A percentile compares a stretch with the other conserved stretches of the same genome.
Conservation (phyloP, 2,113 vertebrate species). For the Lanius ludovicianus region DNA sequence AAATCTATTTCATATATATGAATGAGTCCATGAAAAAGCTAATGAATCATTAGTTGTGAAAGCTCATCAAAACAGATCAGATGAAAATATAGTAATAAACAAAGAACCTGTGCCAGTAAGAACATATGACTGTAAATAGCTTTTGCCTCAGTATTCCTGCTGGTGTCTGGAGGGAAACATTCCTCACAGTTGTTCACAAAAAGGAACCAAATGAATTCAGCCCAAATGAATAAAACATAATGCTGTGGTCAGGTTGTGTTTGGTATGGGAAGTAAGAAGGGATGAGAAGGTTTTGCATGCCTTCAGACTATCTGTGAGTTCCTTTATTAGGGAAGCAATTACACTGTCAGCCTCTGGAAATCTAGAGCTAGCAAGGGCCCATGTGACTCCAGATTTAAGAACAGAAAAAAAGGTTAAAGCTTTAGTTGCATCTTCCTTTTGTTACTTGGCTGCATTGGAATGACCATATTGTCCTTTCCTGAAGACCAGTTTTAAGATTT, state of each 20-base stretch:
- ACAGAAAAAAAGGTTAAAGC: constrained; percentile 41
- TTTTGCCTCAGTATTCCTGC: neutral
- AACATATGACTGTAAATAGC: neutral
- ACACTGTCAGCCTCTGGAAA: constrained; percentile 37
- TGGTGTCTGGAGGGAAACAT: neutral
- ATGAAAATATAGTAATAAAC: neutral
- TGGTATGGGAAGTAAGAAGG: neutral
- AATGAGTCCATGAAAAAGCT: neutral
- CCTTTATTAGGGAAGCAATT: constrained; percentile 9
- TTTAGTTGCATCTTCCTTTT: constrained; percentile 54
- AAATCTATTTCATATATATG: neutral
- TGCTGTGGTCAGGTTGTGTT: neutral
- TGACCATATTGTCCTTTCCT: constrained; percentile 32
- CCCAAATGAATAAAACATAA: neutral
- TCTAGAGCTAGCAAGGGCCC: constrained; percentile 31
- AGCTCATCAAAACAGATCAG: neutral
- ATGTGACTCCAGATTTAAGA: constrained; percentile 38
- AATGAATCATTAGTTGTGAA: neutral
- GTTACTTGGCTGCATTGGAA: constrained; percentile 37
- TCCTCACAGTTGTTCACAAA: neutral
- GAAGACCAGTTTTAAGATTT: constrained; percentile 47
- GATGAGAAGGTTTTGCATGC: neutral
- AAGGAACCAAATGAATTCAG: neutral
- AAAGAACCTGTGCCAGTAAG: neutral
- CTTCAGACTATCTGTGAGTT: neutral